Percentiles rank a stretch among this genome's conserved stretches.
Conservation (phyloP, 2,113 vertebrate genomes). For the Rhinoptilus africanus region DNA sequence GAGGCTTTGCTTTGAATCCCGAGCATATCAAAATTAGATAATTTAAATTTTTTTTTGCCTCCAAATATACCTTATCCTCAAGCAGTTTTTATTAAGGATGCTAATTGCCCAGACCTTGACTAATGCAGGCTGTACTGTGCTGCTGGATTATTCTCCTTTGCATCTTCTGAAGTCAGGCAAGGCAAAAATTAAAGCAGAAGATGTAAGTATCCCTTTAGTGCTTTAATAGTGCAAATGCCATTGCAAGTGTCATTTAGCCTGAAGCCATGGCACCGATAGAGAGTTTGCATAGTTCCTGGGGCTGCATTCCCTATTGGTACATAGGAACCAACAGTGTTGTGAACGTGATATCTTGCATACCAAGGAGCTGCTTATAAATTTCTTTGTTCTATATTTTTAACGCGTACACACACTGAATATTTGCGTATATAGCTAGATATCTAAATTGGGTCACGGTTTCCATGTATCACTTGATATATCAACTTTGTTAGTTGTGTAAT, state of each 20-base stretch:
- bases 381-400: not conserved
- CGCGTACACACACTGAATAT: accelerated
- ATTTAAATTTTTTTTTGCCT: slow-evolving; percentile 31
- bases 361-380: not conserved
- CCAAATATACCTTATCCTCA: slow-evolving; percentile 63
- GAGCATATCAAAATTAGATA: slow-evolving; percentile 55
- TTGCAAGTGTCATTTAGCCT: not conserved
- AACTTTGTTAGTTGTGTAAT: not conserved
- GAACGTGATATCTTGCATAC: not conserved
- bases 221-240: slow-evolving; percentile 9
- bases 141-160: slow-evolving; percentile 21
- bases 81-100: slow-evolving; percentile 66
- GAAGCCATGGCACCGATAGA: not conserved
- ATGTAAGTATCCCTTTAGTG: not conserved
- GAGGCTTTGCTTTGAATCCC: slow-evolving; percentile 48
- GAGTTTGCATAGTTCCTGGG: not conserved
- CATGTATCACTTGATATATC: not conserved
- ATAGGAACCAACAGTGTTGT: not conserved
- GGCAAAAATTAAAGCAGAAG: slow-evolving; percentile 56
- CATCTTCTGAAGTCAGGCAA: slow-evolving; percentile 59
- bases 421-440: accelerated
- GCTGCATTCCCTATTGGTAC: not conserved
- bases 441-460: not conserved
- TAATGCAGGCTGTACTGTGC: slow-evolving; percentile 56
- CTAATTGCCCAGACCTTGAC: slow-evolving; percentile 67